Evolutionary conservation across 1,140 invertebrate species (phyloP), one percentile per base, ranked within the genome.

Genomic region (Argopecten irradians): DNA sequence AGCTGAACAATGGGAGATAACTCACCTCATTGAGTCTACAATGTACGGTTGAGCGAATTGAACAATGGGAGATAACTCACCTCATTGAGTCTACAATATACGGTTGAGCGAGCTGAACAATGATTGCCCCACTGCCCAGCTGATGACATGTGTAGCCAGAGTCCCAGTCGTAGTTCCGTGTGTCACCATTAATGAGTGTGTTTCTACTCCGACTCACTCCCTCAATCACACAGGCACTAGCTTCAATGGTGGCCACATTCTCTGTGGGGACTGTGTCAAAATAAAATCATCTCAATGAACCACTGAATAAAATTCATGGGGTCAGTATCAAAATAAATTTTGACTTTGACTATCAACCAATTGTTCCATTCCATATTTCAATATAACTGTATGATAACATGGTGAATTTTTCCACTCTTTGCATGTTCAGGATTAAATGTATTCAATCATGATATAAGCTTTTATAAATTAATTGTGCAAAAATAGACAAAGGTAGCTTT

Each of bases 61-160:
- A n/a, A n/a, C 13, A 8, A 39, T 39, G 43, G 55, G n/a, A n/a
- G 2, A 19, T 82, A n/a, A 39, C 86, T 91, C 95, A 97, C 97
- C 98, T 97, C 96, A 99, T 97, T 11, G 98, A 98, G 84, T 97
- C 97, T 86, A 99, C 97, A 90, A 99, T 96, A 95, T 99, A 99
- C 0, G 99, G 99, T 96, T 99, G 99, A 32, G 98, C 98, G 89
- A 99, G 96, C 96, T 99, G 98, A 87, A 99, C 97, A 90, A 98
- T 96, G 94, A 99, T 99, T 90, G 97, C 97, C 39, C 99, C 99
- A 93, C 97, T 98, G 14, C 99, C 98, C 55, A 99, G 96, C 96
- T 99, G 99, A 96, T 99, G 99, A 95, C 99, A 99, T 1, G 99
- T 99, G 95, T 99, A 99, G 84, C 99, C 98, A 90, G 97, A 98